Percentiles rank a stretch among this genome's conserved stretches.
phyloP scores from a whole-genome alignment of 2,888 invertebrate genomes.

The Hydriomena furcata region DNA sequence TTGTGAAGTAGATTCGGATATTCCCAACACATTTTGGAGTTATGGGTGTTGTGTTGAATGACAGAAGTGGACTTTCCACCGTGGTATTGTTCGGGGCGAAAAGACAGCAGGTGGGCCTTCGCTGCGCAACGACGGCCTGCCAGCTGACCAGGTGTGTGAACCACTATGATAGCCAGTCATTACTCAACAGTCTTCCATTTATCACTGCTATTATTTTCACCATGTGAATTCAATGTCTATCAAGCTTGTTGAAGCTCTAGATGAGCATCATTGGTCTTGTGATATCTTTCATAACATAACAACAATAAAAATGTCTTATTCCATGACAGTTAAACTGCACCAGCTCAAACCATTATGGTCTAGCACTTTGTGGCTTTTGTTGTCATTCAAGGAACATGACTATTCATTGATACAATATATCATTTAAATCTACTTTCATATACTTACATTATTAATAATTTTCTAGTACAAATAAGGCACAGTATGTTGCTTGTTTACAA shows the following conservation, averaged over 20 bases:
- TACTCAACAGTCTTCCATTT: conserved; percentile 47
- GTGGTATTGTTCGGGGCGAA: conserved; percentile 90
- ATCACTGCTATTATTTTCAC: conserved; percentile 36
- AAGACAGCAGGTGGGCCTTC: conserved; percentile 80
- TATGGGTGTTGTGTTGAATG: conserved; percentile 62
- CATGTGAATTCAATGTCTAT: conserved; percentile 1
- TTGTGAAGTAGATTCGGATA: conserved; percentile 38
- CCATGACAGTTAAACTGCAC: not conserved
- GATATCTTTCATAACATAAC: not conserved
- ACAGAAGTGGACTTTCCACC: conserved; percentile 92
- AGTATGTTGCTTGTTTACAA: conserved; percentile 13
- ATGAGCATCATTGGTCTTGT: conserved; percentile 2
- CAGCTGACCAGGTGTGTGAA: conserved; percentile 83
- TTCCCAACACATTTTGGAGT: conserved; percentile 39
- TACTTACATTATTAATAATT: not conserved
- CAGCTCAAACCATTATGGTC: not conserved
- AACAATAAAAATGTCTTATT: not conserved
- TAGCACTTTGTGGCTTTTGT: conserved; percentile 9
- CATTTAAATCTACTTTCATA: conserved; percentile 1
- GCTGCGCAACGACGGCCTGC: conserved; percentile 70
- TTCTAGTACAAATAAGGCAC: not conserved
- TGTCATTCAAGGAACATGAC: not conserved
- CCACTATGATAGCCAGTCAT: conserved; percentile 46
- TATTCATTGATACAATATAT: too few relatives aligned
- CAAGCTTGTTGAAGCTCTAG: conserved; percentile 6